phyloP scores from a whole-genome alignment of 2,888 invertebrate species.

The Pollenia amentaria region DNA sequence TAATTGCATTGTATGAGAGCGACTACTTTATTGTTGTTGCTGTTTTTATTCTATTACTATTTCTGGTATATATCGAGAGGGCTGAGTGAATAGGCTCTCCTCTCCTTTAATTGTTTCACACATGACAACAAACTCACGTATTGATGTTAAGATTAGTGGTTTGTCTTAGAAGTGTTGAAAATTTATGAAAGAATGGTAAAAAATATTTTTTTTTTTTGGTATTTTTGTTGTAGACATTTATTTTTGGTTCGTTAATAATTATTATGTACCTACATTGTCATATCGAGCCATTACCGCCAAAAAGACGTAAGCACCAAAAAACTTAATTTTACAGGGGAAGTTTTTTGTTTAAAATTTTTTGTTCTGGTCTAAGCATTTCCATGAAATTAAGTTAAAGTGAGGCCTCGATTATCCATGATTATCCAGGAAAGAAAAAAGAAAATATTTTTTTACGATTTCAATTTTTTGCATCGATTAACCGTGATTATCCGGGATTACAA shows the following conservation, averaged over 20 bases:
- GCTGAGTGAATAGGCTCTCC: background rate
- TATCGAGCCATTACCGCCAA: background rate
- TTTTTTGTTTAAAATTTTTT: no score
- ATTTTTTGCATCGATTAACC: no score
- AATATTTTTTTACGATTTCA: no score
- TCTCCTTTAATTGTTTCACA: background rate
- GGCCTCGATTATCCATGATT: no score
- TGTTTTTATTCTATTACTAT: background rate
- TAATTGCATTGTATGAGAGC: background rate
- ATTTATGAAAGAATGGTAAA: slow-evolving; percentile 49
- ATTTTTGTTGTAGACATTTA: slow-evolving; percentile 2
- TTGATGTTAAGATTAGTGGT: background rate
- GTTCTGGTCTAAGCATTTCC: no score
- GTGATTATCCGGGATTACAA: no score
- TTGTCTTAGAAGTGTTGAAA: slow-evolving; percentile 43
- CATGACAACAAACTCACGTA: background rate
- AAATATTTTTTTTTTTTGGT: slow-evolving; percentile 18
- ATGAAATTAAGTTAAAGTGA: no score
- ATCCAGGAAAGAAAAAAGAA: no score
- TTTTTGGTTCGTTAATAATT: slow-evolving; percentile 55
- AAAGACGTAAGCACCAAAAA: no score
- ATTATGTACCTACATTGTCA: background rate
- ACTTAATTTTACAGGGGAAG: no score
- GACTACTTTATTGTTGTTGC: slow-evolving; percentile 6
- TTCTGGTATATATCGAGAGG: background rate